Percentiles rank a stretch among this genome's conserved stretches.
phyloP scores from a whole-genome alignment of 2,888 invertebrate species.

The Caenorhabditis angaria region DNA sequence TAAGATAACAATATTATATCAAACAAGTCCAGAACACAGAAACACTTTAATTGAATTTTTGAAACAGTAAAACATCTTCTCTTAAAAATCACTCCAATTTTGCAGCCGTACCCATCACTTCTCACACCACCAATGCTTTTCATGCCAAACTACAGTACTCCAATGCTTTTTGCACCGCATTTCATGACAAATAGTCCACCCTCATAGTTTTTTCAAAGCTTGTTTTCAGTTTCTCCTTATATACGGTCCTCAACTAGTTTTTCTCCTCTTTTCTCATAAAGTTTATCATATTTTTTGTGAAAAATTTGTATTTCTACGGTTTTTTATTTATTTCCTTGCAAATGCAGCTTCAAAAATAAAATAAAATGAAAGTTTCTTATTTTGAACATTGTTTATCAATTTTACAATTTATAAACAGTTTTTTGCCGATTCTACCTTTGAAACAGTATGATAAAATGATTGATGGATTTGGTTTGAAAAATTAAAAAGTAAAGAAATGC shows the following conservation, averaged over 20 bases:
- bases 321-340: neutral
- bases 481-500: neutral
- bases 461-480: neutral
- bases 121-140: neutral
- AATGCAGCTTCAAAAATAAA: neutral
- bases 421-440: neutral
- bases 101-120: neutral
- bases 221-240: neutral
- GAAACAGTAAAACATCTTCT: too few species aligned
- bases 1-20: too few species aligned
- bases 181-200: constrained; percentile 3
- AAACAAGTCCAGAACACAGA: too few species aligned
- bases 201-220: neutral
- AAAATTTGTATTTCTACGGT: neutral
- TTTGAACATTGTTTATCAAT: neutral
- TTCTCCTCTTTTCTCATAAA: neutral
- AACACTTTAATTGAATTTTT: too few species aligned
- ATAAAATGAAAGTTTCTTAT: neutral
- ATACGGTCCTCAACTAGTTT: constrained; percentile 23
- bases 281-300: constrained; percentile 1
- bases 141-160: neutral
- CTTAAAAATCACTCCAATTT: too few species aligned
- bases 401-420: neutral
- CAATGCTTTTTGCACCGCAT: neutral
- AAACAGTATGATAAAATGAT: neutral